Conservation (phyloP, 2,888 invertebrate genomes). For the Deilephila elpenor region DNA sequence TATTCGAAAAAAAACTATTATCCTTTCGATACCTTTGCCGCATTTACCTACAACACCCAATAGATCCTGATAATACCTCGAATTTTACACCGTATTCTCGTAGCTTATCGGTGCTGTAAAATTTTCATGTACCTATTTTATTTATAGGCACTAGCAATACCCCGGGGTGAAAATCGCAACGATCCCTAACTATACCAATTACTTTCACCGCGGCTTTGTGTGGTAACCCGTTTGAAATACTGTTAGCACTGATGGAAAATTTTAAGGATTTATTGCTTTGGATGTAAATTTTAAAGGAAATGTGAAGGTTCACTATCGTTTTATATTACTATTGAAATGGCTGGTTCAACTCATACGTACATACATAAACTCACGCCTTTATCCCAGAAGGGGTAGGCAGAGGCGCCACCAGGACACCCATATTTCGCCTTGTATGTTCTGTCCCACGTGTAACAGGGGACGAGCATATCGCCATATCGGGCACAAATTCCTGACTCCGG, state of each 20-base stretch:
- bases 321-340: too few species aligned
- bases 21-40: too few species aligned
- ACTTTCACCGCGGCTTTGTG: not conserved
- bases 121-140: not conserved
- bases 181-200: conserved; percentile 15
- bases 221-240: not conserved
- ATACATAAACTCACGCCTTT: too few species aligned
- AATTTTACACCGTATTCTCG: not conserved
- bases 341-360: too few species aligned
- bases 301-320: not conserved
- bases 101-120: not conserved
- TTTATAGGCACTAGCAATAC: not conserved
- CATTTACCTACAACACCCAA: not conserved
- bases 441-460: too few species aligned
- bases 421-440: too few species aligned
- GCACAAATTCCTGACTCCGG: too few species aligned
- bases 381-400: too few species aligned
- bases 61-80: not conserved
- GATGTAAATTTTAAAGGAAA: not conserved
- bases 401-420: too few species aligned
- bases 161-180: not conserved
- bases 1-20: too few species aligned
- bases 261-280: not conserved
- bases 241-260: not conserved
- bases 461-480: too few species aligned